Evolutionary conservation across 35 echinoderm and acorn worm species (phyloP).

Genomic region (Strongylocentrotus purpuratus): DNA sequence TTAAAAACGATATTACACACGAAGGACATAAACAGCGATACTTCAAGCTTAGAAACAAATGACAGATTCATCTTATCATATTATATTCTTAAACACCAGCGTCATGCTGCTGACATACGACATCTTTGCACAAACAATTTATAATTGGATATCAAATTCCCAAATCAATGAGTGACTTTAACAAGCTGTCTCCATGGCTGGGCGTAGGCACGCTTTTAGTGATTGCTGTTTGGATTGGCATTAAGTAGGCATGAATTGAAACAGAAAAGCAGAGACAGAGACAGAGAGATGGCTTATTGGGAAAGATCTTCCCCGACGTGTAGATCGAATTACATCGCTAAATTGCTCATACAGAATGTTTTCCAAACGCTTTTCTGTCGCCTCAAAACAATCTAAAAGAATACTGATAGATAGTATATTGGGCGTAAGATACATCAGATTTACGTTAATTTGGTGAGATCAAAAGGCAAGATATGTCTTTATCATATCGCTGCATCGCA

Average conservation of each 20-base stretch:
- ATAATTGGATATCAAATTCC: conserved; percentile 12
- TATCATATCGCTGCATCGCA: neutral
- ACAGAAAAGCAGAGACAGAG: neutral
- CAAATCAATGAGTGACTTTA: neutral
- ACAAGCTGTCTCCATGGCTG: neutral
- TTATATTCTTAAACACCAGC: neutral
- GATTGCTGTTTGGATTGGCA: neutral
- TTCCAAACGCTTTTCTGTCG: neutral
- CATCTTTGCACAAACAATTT: neutral
- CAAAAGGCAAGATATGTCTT: neutral
- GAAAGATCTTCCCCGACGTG: neutral
- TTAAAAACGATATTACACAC: neutral
- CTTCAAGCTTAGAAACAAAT: neutral
- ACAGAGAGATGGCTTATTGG: neutral
- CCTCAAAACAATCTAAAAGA: neutral
- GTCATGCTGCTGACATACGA: neutral
- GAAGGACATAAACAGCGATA: neutral
- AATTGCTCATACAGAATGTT: neutral
- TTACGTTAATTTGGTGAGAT: neutral
- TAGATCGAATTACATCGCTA: neutral
- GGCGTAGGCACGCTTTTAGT: neutral
- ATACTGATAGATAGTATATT: neutral
- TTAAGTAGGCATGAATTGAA: neutral
- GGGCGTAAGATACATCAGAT: neutral
- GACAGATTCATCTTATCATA: neutral